Percentiles rank a stretch among this genome's conserved stretches.
Evolutionary conservation across 2,797 vertebrate species (phyloP).

Genomic region (Phoeniculus purpureus): DNA sequence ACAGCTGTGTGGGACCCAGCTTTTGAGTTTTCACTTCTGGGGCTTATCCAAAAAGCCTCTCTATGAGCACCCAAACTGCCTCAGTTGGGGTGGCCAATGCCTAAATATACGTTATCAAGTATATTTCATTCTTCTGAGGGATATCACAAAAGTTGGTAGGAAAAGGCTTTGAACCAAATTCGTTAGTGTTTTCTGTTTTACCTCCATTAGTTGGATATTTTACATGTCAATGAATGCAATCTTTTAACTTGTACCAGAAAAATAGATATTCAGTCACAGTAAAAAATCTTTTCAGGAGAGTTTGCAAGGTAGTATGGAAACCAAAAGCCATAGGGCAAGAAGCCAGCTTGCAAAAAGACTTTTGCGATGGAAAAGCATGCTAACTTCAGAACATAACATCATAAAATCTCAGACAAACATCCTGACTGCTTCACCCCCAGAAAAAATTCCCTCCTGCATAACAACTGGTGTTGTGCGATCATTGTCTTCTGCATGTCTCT

Average conservation of each 20-base stretch:
- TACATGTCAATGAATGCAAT: not conserved
- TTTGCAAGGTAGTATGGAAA: not conserved
- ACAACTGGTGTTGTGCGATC: not conserved
- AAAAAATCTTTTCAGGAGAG: not conserved
- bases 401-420: slow-evolving; percentile 6
- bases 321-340: not conserved
- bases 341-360: not conserved
- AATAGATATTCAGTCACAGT: not conserved
- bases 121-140: not conserved
- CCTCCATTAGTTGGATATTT: not conserved
- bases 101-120: not conserved
- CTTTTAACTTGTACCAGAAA: not conserved
- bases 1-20: rapidly evolving
- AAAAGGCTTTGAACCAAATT: not conserved
- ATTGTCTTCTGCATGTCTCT: not conserved
- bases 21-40: not conserved
- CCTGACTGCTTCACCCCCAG: not conserved
- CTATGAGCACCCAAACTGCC: not conserved
- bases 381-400: not conserved
- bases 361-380: not conserved
- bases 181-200: not conserved
- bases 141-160: too few relatives aligned
- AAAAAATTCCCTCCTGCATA: not conserved
- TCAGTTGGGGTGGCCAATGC: not conserved
- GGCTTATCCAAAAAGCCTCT: not conserved